Base-by-base conservation (phyloP, 1,140 invertebrate species). In the Lepidostoma basale region DNA sequence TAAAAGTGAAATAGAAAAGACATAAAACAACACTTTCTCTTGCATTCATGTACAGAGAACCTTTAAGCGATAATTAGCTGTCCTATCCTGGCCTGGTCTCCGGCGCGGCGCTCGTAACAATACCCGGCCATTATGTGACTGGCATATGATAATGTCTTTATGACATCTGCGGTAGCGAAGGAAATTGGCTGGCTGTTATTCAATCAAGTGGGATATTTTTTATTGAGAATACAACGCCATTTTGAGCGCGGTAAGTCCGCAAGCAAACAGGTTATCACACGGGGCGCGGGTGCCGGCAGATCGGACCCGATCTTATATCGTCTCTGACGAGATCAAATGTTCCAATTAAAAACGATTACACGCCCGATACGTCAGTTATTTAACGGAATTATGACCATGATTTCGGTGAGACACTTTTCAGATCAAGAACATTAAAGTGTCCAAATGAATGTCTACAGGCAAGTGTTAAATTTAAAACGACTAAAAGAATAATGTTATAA, bases 281-380 rank as follows among this genome's bases (percentile, higher is more conserved):
- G 22, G 5, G 1, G 25, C 45, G 1, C 23, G 22, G 14, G 23
- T 22, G 23, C 45, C n/a, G 45, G 18, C 45, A 26, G 23, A 49
- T n/a, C n/a, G n/a, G n/a, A n/a, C n/a, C n/a, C n/a, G n/a, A n/a
- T n/a, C n/a, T n/a, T n/a, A 25, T 12, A 49, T 10, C 44, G 44
- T 47, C 44, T 20, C 20, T 47, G 3, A n/a, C 18, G 45, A 49
- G 22, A 49, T 49, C 45, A 49, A 49, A 49, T 49, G 45, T 49
- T 49, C 45, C 22, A 49, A 49, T 49, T 49, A 49, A 49, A n/a
- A 22, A 18, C 18, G 45, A 49, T 49, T 49, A 23, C 45, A 49
- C 18, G 25, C 18, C 45, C 45, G 25, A 49, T 49, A 49, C n/a
- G 45, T 49, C 45, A 49, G 45, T 49, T 49, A 49, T 49, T 49